phyloP scores from a whole-genome alignment of 2,797 vertebrate genomes.

The Limosa lapponica region DNA sequence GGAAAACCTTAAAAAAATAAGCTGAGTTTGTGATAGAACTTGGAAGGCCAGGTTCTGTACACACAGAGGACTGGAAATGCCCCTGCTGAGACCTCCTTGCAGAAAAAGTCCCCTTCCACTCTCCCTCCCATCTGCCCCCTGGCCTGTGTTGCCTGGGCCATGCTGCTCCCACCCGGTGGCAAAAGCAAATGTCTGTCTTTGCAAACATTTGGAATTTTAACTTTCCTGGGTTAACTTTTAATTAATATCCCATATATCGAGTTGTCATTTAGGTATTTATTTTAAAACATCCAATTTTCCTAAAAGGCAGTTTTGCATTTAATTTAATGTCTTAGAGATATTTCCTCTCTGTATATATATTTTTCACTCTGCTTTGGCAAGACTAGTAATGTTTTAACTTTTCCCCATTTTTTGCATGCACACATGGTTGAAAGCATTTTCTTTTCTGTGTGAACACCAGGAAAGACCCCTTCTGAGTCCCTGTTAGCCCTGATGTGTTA shows the following conservation, averaged over 20 bases:
- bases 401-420: not conserved
- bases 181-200: not conserved
- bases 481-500: accelerated
- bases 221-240: not conserved
- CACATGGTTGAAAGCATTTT: not conserved
- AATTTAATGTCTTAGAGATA: not conserved
- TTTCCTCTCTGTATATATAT: not conserved
- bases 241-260: not conserved
- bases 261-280: not conserved
- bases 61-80: not conserved
- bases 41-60: not conserved
- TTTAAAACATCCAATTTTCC: not conserved
- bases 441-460: not conserved
- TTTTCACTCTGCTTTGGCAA: not conserved
- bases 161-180: accelerated
- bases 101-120: not conserved
- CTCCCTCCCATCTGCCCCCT: not conserved
- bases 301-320: not conserved
- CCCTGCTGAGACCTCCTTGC: not conserved
- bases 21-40: not conserved
- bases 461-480: not conserved
- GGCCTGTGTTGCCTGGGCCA: accelerated
- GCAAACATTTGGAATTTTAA: not conserved
- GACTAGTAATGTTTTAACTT: not conserved
- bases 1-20: not conserved